Percentiles rank a stretch among this genome's conserved stretches.
These are phyloP conservation scores for Pyralis farinalis DNA, from an alignment of 2,888 invertebrate species.

Conservation along the genomic window DNA sequence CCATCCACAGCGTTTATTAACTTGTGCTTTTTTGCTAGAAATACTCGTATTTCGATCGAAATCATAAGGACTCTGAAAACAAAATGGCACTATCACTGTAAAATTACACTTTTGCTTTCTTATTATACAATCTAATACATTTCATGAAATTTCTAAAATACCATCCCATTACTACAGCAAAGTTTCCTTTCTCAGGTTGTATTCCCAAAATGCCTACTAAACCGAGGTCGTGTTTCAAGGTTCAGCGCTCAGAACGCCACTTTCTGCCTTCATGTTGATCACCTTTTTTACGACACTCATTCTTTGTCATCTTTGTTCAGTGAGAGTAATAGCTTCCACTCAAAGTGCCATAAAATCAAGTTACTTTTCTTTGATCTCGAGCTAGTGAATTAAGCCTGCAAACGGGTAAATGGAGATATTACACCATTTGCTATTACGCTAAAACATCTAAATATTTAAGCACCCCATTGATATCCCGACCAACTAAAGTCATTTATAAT, in stretches of 20 bases:
- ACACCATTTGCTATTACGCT: constrained; percentile 1
- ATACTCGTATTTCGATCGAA: too few relatives aligned
- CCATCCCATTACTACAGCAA: not conserved
- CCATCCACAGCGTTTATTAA: too few relatives aligned
- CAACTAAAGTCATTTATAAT: constrained; percentile 38
- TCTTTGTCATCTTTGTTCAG: not conserved
- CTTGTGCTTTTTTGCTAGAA: too few relatives aligned
- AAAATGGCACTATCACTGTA: too few relatives aligned
- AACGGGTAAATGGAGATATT: not conserved
- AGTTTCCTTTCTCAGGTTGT: not conserved
- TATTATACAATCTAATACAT: too few relatives aligned
- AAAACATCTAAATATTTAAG: constrained; percentile 27
- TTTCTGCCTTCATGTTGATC: not conserved
- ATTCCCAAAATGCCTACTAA: not conserved
- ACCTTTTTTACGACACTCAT: not conserved
- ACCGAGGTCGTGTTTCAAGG: not conserved
- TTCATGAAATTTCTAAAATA: not conserved
- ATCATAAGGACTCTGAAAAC: too few relatives aligned
- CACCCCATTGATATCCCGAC: constrained; percentile 30
- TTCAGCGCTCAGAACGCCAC: not conserved
- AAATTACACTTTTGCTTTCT: too few relatives aligned
- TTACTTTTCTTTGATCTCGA: not conserved
- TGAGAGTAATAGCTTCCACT: not conserved
- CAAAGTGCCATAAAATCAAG: not conserved
- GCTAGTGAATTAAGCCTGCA: not conserved